Evolutionary conservation across 2,888 invertebrate genomes (phyloP), one percentile per base, ranked within the genome.

Genomic region (Ormyrus labotus): DNA sequence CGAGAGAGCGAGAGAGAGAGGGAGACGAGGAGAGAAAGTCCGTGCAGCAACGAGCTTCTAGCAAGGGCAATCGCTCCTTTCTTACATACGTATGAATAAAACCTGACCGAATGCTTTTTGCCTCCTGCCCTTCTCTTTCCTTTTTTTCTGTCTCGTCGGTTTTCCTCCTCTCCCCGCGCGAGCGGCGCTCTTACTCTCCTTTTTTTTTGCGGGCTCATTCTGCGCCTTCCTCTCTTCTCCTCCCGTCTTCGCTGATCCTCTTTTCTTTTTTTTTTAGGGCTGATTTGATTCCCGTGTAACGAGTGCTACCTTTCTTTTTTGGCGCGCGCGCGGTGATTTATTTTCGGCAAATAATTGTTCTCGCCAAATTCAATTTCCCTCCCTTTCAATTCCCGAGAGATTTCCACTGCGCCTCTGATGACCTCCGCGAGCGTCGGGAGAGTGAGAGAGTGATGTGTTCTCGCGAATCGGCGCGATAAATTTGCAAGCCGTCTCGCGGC

Each of bases 11-110:
- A 72, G 69, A 57, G 50, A 57, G 50, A 34, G 60, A 61, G 34
- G 6, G 60, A 7, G 34, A 34, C 34, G 10, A 10, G 60, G 60
- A 65, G 81, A 45, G 50, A 50, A 13, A 48, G 64, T 47, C 55
- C 57, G 57, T 11, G 50, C 57, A 78, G 51, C 72, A 69, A 65
- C 58, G 61, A 67, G 74, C 70, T 68, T 57, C 69, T 74, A 79
- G 79, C 74, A 76, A 82, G 84, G 83, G 82, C 82, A 78, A 80
- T 80, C 75, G 80, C 68, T 76, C 68, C 76, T 80, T 76, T 80
- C 76, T 80, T 80, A 76, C 72, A 57, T 76, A 58, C 76, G 69
- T 78, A 78, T 81, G 78, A 74, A 78, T 81, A 78, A 78, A 78
- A 78, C 74, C 78, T 81, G 78, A 77, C 60, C 81, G 74, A 78